phyloP scores from a whole-genome alignment of 2,888 invertebrate species.

The Drosophila nigricruria region DNA sequence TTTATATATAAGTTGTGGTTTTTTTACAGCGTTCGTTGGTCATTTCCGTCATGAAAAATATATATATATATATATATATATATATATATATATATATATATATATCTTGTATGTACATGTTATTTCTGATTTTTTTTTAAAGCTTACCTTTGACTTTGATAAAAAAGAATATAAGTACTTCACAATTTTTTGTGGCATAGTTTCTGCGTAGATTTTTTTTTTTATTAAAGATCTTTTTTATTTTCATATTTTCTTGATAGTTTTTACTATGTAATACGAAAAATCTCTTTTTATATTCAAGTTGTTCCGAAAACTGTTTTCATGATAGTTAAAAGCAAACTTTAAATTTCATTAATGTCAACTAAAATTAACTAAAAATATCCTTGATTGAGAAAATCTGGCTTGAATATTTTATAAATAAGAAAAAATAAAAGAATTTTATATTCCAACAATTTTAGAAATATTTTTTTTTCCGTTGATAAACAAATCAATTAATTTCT shows the following conservation, averaged over 20 bases:
- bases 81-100: neutral
- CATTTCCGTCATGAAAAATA: neutral
- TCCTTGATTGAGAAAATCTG: neutral
- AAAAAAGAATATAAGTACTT: neutral
- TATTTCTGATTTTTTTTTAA: neutral
- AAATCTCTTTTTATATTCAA: neutral
- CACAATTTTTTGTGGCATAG: neutral
- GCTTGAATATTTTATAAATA: neutral
- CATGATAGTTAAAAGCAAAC: neutral
- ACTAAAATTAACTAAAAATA: neutral
- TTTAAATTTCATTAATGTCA: neutral
- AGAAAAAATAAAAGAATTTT: no score
- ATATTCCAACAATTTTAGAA: no score
- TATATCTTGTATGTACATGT: no score
- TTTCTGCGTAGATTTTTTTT: neutral
- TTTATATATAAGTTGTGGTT: neutral
- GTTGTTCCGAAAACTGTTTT: neutral
- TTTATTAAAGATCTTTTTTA: neutral
- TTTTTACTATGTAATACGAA: no score
- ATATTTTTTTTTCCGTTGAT: no score
- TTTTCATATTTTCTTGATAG: no score
- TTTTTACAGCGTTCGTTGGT: conserved; percentile 1
- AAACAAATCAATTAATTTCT: neutral
- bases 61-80: neutral
- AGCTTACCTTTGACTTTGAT: neutral